Evolutionary conservation across 2,797 vertebrate genomes (phyloP), one percentile per base, ranked within the genome.

Genomic region (Halcyon chelicuti): DNA sequence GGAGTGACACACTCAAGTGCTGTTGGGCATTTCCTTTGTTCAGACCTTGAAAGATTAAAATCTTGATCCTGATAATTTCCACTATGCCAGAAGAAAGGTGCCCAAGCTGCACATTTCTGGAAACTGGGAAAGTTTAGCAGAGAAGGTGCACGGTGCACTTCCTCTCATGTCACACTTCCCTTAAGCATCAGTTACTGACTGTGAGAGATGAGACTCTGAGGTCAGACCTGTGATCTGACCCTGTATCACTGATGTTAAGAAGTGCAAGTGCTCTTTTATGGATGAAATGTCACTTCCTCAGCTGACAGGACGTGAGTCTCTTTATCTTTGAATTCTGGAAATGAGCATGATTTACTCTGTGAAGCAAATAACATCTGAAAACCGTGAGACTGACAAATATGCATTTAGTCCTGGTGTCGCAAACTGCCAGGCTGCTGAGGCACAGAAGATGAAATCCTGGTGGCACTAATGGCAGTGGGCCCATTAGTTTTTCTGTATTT

Each of bases 401-500:
- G 14, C 20, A n/a, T 78, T 72, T 39, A 85, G 37, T 68, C 28
- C 46, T 55, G 60, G 42, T n/a, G 28, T 26, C 76, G 75, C 55
- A 62, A 85, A 49, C 49, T 62, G 40, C 33, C 57, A 58, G 52
- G 46, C 7, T 94, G 40, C n/a, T 37, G 51, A 47, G 42, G 31
- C 57, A 67, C 35, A 86, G 49, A 60, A 51, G 17, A 18, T 71
- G 44, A 76, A 47, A 78, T 68, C 49, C 31, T 14, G 46, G 40
- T 72, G 61, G 47, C 47, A 44, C 18, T 71, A 39, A 52, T 33
- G 25, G 37, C 46, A 60, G 8, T 5, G 20, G 13, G 14, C 28
- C 28, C 25, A 20, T 71, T 66, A n/a, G 80, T 90, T 93, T 93
- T 95, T 88, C 93, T 88, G 14, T 88, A 31, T 90, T 76, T 49